Percentiles rank a stretch among this genome's conserved stretches.
Conservation (phyloP, 2,113 vertebrate genomes). For the Atrichornis clamosus region DNA sequence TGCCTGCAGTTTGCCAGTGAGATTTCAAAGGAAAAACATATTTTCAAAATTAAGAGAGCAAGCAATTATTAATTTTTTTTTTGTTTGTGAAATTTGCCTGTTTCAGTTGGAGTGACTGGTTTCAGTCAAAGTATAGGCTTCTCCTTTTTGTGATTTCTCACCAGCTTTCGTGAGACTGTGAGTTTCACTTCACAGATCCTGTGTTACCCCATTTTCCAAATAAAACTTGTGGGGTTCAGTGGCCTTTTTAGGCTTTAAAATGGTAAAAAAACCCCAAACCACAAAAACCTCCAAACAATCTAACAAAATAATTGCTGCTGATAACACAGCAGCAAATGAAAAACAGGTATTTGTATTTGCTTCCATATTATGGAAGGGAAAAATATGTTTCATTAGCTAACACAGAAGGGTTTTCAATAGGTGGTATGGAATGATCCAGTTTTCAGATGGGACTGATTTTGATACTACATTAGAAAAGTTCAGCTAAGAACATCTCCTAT, state of each 20-base stretch:
- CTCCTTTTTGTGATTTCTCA: conserved; percentile 35
- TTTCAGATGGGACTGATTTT: neutral
- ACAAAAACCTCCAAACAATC: neutral
- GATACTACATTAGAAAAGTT: neutral
- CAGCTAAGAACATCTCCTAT: neutral
- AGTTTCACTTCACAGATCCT: conserved; percentile 35
- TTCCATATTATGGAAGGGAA: neutral
- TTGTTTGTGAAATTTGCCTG: neutral
- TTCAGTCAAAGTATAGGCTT: conserved; percentile 21
- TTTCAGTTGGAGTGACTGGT: neutral
- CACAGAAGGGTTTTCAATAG: neutral
- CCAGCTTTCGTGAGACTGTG: neutral
- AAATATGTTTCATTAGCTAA: neutral
- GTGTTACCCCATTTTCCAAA: neutral
- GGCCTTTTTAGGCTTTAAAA: neutral
- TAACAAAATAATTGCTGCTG: neutral
- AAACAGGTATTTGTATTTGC: neutral
- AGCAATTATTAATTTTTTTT: neutral
- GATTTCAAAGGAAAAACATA: neutral
- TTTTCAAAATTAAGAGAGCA: neutral
- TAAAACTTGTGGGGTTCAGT: neutral
- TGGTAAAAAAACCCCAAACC: neutral
- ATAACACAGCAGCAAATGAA: neutral
- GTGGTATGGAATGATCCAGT: neutral
- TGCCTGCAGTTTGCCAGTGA: neutral